Percentiles rank a stretch among this genome's conserved stretches.
phyloP scores from a whole-genome alignment of 2,797 vertebrate species.

The Ambastaia sidthimunki region DNA sequence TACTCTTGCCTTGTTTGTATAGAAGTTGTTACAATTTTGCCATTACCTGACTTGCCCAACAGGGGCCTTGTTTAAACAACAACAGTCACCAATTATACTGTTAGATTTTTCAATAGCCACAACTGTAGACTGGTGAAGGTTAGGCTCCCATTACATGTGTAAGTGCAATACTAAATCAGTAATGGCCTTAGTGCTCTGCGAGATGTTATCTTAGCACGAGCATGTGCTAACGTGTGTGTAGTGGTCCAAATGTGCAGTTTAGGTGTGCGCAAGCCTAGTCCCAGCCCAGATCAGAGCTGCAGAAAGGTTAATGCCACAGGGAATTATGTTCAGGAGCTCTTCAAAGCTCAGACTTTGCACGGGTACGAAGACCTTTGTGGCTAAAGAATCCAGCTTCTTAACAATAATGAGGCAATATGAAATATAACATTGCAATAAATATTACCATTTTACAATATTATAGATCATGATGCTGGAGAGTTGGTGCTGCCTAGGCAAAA shows the following conservation, averaged over 20 bases:
- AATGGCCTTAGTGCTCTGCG: neutral
- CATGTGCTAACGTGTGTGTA: neutral
- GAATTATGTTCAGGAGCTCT: slow-evolving; percentile 74
- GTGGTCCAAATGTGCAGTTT: neutral
- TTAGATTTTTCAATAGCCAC: neutral
- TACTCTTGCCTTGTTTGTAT: no score
- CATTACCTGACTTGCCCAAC: no score
- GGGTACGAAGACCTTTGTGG: slow-evolving; percentile 76
- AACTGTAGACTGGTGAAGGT: neutral
- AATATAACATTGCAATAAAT: no score
- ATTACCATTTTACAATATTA: no score
- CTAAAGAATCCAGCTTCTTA: slow-evolving; percentile 61
- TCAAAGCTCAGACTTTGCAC: slow-evolving; percentile 75
- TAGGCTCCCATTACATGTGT: neutral
- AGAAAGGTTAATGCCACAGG: slow-evolving; percentile 81
- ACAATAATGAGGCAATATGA: slow-evolving; percentile 44
- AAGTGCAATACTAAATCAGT: neutral
- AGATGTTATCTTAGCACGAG: slow-evolving; percentile 2
- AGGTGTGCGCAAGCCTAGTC: slow-evolving; percentile 62
- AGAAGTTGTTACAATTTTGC: neutral
- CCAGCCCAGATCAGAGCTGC: slow-evolving; percentile 74
- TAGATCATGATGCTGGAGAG: no score
- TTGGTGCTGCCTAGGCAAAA: no score
- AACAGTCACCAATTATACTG: no score
- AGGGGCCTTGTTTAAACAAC: no score